Percentiles rank a stretch among this genome's conserved stretches.
phyloP scores from a whole-genome alignment of 2,888 invertebrate species.

The Pristionchus maxplancki region DNA sequence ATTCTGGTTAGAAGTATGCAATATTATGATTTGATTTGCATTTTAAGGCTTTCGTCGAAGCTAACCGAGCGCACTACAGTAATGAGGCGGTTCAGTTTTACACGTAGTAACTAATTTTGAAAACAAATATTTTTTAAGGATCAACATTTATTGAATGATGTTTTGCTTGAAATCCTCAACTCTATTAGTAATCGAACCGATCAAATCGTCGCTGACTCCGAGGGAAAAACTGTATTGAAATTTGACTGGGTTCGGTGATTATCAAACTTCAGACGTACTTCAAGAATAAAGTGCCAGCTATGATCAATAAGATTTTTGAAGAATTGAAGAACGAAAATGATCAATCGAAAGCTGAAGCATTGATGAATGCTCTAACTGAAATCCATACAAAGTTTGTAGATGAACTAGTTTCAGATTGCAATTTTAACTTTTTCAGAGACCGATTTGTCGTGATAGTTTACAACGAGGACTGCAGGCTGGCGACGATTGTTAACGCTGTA shows the following conservation, averaged over 20 bases:
- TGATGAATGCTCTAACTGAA: neutral
- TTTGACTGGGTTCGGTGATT: neutral
- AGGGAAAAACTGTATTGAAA: neutral
- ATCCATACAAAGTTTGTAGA: neutral
- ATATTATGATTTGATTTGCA: neutral
- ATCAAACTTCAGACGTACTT: neutral
- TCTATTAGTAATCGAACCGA: neutral
- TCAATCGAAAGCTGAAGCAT: neutral
- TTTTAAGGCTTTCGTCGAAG: neutral
- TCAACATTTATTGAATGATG: neutral
- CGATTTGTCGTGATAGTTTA: too few species aligned
- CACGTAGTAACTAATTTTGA: neutral
- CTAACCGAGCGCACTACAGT: neutral
- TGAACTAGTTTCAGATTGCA: too few species aligned
- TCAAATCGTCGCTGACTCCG: neutral
- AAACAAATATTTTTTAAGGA: neutral
- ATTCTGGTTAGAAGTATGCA: neutral
- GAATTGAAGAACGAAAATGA: neutral
- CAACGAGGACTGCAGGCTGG: too few species aligned
- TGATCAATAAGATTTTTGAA: neutral
- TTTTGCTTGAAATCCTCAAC: neutral
- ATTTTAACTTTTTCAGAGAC: too few species aligned
- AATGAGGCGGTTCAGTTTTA: neutral
- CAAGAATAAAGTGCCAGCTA: neutral
- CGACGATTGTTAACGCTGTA: too few species aligned